Conservation (phyloP, 2,797 vertebrate genomes). For the Mormyrus hasselquistii region DNA sequence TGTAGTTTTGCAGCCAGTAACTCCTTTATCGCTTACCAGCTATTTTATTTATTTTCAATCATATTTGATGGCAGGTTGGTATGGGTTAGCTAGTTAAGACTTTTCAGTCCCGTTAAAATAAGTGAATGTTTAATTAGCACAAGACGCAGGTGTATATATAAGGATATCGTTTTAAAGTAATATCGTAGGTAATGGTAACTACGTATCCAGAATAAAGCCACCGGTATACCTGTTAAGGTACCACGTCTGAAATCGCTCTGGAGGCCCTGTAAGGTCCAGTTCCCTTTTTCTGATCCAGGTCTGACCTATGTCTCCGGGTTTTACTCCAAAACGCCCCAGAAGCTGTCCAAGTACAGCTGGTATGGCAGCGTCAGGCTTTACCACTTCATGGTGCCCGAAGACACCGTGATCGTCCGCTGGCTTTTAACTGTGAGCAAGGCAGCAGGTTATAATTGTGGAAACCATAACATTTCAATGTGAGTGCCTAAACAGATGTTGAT, state of each 20-base stretch:
- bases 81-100: not conserved
- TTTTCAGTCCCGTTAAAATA: not conserved
- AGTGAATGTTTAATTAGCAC: not conserved
- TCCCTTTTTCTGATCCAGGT: constrained; percentile 39
- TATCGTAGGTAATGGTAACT: not conserved
- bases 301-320: constrained; percentile 71
- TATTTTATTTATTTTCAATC: not conserved
- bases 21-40: not conserved
- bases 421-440: constrained; percentile 68
- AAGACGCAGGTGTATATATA: not conserved
- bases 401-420: constrained; percentile 76
- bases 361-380: constrained; percentile 80
- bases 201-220: not conserved
- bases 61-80: not conserved
- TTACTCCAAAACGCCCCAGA: constrained; percentile 78
- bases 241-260: not conserved
- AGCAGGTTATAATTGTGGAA: constrained; percentile 61
- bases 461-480: constrained; percentile 76
- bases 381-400: constrained; percentile 77
- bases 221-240: not conserved
- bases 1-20: not conserved
- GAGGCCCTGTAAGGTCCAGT: not conserved
- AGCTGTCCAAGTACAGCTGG: constrained; percentile 82
- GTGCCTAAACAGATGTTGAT: constrained; percentile 34
- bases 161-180: not conserved